Evolutionary conservation across 2,797 vertebrate species (phyloP), one percentile per base, ranked within the genome.

Genomic region (Trematomus bernacchii): DNA sequence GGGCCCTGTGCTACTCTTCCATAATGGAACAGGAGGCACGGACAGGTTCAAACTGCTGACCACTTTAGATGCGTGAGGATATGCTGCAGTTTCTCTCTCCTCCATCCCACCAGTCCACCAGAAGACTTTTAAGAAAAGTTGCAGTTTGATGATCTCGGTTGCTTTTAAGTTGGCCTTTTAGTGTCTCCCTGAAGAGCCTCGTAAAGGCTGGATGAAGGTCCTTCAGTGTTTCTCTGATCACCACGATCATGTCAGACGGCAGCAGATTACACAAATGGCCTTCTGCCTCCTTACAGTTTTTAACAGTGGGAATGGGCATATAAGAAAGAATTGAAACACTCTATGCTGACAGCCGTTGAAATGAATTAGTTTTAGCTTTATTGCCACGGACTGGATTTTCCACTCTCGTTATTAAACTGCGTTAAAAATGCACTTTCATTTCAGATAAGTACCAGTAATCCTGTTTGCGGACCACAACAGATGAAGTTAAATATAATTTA

Each of bases 351-450:
- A 93, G 89, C 89, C 86, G 90, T 90, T 90, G 88, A 92, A 95
- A 95, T 95, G 88, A 95, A 94, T 94, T 94, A 90, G 93, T 94
- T 90, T 94, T 92, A 93, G 93, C 92, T 94, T 94, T 95, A 95
- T 96, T 94, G 93, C 93, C 76, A 85, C 55, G 88, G 93, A 94
- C 93, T 92, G 90, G 87, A 94, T 95, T 95, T 95, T 95, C 93
- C 94, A 94, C 94, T 95, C 92, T 89, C 77, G 89, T 93, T 95
- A 95, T 95, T 94, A 95, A 95, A 95, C 90, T 91, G 92, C 68
- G 87, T 95, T 94, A 93, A 94, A 94, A 95, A 95, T 91, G 92
- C 94, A 95, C 93, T 96, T 95, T 95, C 94, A 95, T 95, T 95
- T 95, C 87, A 94, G 94, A 94, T 95, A 96, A 95, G 94, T 94